phyloP scores from a whole-genome alignment of 2,113 vertebrate genomes.

The Poeciliopsis prolifica region DNA sequence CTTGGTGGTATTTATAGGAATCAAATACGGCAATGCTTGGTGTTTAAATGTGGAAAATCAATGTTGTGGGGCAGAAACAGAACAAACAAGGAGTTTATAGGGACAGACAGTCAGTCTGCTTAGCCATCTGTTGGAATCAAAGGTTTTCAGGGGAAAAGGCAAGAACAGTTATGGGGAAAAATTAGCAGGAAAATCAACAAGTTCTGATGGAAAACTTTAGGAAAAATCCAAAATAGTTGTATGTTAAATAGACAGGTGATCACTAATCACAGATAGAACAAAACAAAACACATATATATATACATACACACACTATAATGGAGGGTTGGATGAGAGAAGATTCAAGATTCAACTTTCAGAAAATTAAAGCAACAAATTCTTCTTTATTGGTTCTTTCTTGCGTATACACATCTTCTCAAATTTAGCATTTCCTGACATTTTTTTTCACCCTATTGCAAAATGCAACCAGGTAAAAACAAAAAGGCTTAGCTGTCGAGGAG shows the following conservation, averaged over 20 bases:
- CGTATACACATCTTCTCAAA: neutral
- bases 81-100: neutral
- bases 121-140: slow-evolving; percentile 15
- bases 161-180: neutral
- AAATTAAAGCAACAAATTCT: neutral
- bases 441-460: slow-evolving; percentile 1
- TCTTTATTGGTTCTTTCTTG: neutral
- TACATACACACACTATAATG: neutral
- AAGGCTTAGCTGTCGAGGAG: slow-evolving; percentile 36
- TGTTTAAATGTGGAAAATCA: neutral
- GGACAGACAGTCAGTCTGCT: slow-evolving; percentile 9
- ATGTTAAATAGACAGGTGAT: neutral
- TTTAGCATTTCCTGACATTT: neutral
- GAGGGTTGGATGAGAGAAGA: too few species aligned
- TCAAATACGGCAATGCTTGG: neutral
- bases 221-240: neutral
- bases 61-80: neutral
- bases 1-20: neutral
- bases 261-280: neutral
- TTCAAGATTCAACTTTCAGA: neutral
- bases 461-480: slow-evolving; percentile 35
- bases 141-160: slow-evolving; percentile 1
- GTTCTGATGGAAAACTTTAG: neutral
- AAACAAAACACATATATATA: neutral
- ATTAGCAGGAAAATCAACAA: neutral